phyloP scores from a whole-genome alignment of 2,797 vertebrate genomes.

The Cyclopterus lumpus region DNA sequence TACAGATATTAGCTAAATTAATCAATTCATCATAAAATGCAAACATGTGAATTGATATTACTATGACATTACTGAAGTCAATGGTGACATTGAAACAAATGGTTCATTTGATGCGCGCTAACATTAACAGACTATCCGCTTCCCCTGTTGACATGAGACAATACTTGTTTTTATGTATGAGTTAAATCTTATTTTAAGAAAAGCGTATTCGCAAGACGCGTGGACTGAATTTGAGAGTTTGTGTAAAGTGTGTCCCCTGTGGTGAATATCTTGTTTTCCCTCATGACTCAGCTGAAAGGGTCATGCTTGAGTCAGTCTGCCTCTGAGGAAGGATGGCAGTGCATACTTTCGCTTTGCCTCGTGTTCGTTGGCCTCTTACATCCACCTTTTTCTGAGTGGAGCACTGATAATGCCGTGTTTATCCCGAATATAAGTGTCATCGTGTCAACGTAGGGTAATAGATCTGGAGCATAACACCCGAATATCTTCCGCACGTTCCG shows the following conservation, averaged over 20 bases:
- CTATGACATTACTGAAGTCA: neutral
- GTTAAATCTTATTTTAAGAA: slow-evolving; percentile 6
- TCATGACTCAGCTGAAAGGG: slow-evolving; percentile 71
- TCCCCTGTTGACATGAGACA: neutral
- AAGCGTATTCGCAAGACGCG: slow-evolving; percentile 2
- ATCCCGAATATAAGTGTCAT: slow-evolving; percentile 43
- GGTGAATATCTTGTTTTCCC: slow-evolving; percentile 66
- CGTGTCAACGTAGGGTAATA: slow-evolving; percentile 46
- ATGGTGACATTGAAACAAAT: neutral
- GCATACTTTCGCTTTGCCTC: slow-evolving; percentile 29
- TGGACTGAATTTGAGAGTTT: slow-evolving; percentile 36
- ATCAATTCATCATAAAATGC: neutral
- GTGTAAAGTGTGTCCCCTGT: slow-evolving; percentile 55
- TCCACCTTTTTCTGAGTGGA: slow-evolving; percentile 46
- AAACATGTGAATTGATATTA: neutral
- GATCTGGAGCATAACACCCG: slow-evolving; percentile 30
- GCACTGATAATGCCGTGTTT: slow-evolving; percentile 48
- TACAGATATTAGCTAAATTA: neutral
- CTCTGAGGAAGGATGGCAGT: slow-evolving; percentile 57
- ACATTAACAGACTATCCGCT: neutral
- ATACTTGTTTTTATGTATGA: neutral
- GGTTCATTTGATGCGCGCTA: neutral
- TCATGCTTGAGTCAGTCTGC: slow-evolving; percentile 66
- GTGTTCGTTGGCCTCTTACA: slow-evolving; percentile 21
- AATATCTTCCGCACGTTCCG: slow-evolving; percentile 31